These are phyloP conservation scores for Lindbergichthys nudifrons DNA, from an alignment of 2,797 vertebrate species.

Conservation along the genomic window DNA sequence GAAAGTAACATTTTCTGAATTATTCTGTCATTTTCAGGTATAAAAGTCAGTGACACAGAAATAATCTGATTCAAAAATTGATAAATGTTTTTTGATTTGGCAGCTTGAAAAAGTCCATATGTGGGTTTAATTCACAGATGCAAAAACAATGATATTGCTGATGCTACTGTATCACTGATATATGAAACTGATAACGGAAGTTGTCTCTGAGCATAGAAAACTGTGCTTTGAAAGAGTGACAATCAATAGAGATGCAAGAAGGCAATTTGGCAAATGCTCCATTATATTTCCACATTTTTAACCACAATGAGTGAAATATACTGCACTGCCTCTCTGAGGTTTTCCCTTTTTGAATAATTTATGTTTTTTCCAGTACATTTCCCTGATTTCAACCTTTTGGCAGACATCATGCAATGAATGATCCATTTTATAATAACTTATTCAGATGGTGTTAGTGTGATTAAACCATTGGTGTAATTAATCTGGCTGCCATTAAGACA, in stretches of 20 bases:
- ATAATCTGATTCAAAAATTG: not conserved
- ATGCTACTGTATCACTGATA: too few species aligned
- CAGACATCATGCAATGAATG: not conserved
- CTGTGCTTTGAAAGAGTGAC: not conserved
- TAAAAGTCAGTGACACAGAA: not conserved
- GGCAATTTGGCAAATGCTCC: not conserved
- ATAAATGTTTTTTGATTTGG: not conserved
- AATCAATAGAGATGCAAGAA: not conserved
- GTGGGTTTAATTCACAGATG: not conserved
- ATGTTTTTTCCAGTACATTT: conserved; percentile 5
- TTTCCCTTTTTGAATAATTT: conserved; percentile 15
- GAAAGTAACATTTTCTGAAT: not conserved
- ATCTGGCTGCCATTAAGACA: not conserved
- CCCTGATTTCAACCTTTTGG: not conserved
- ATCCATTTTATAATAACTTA: not conserved
- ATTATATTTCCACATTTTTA: conserved; percentile 5
- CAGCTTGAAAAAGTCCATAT: not conserved
- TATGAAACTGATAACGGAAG: too few species aligned
- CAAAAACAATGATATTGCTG: too few species aligned
- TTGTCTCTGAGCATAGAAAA: not conserved
- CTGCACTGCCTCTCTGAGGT: not conserved
- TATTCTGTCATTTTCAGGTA: not conserved
- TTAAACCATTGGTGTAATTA: conserved; percentile 20
- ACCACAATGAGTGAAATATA: not conserved
- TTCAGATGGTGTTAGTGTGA: conserved; percentile 21